phyloP scores from a whole-genome alignment of 2,888 invertebrate genomes.

The Spicauda simplicius region DNA sequence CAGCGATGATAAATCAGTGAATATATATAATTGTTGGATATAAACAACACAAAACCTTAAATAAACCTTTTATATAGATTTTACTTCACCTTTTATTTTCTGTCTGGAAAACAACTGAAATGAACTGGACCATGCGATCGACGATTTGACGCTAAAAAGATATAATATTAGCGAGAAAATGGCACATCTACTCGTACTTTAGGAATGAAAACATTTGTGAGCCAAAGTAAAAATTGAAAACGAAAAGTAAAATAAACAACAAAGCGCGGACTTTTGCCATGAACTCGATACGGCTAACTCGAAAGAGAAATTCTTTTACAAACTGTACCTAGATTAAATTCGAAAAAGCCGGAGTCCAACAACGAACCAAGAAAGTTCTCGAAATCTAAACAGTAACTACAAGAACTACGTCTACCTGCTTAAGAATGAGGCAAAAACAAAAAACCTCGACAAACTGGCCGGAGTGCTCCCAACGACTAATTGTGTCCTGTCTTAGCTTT shows the following conservation, averaged over 20 bases:
- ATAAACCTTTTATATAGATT: too few relatives aligned
- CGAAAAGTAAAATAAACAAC: constrained; percentile 6
- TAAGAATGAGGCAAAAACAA: constrained; percentile 35
- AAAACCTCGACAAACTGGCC: constrained; percentile 51
- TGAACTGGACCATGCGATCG: too few relatives aligned
- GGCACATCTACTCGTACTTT: too few relatives aligned
- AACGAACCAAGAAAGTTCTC: constrained; percentile 28
- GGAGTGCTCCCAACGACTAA: constrained; percentile 54
- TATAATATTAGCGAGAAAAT: too few relatives aligned
- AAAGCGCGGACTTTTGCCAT: constrained; percentile 10
- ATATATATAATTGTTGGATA: too few relatives aligned
- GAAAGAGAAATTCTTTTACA: constrained; percentile 19
- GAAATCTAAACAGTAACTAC: constrained; percentile 27
- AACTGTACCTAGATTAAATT: constrained; percentile 23
- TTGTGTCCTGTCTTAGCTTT: constrained; percentile 38
- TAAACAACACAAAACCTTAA: too few relatives aligned
- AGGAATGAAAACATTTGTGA: not conserved
- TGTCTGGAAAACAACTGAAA: too few relatives aligned
- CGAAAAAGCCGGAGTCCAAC: constrained; percentile 8
- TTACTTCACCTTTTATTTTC: too few relatives aligned
- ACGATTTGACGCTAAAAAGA: too few relatives aligned
- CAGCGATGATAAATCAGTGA: too few relatives aligned
- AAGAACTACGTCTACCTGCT: constrained; percentile 32
- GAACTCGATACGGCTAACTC: constrained; percentile 8
- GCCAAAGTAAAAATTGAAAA: not conserved